Base-by-base conservation (phyloP, 2,888 invertebrate species). In the Drosophila nr. medialis region DNA sequence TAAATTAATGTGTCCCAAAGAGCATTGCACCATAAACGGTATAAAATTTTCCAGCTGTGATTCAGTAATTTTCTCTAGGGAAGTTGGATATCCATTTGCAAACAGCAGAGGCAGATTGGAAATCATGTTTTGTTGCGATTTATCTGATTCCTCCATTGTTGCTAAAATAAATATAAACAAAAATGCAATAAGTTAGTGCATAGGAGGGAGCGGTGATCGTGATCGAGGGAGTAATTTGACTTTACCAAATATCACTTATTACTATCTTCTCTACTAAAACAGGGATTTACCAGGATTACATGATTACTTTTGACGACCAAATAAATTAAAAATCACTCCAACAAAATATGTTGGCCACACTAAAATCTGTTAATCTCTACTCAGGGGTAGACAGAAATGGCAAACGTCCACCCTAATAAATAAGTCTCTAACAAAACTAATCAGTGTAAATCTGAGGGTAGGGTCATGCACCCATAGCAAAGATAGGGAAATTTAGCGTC, bases 1-100 rank as follows among this genome's bases (percentile, higher is more conserved):
- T 67, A 92, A 80, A 69, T 94, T 93, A 64, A 95, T 94, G 87
- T 95, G 95, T 56, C 95, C 96, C 93, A 95, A 94, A 54, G 96
- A 96, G 93, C 96, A 96, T 91, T 96, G 95, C 80, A 96, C 95
- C 95, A 96, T 95, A 91, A 96, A 96, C 75, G 95, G 95, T 89
- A 96, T 95, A 91, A 96, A 96, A 84, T 94, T 94, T 93, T 96
- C 96, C 85, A 96, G 92, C 91, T 96, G 95, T 65, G 92, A 93
- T 90, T 94, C 93, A 34, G 94, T 94, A 81, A 96, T 95, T 90
- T 95, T 94, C 73, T 95, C 94, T 82, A 96, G 92, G 54, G 95
- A 95, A 62, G 95, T 95, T 55, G 96, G 96, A 91, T 95, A 95
- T 81, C 96, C 96, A 91, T 95, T 95, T 77, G 95, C 95, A 89